Percentiles rank a stretch among this genome's conserved stretches.
phyloP scores from a whole-genome alignment of 1,140 invertebrate genomes.

The Brachionus sp. region DNA sequence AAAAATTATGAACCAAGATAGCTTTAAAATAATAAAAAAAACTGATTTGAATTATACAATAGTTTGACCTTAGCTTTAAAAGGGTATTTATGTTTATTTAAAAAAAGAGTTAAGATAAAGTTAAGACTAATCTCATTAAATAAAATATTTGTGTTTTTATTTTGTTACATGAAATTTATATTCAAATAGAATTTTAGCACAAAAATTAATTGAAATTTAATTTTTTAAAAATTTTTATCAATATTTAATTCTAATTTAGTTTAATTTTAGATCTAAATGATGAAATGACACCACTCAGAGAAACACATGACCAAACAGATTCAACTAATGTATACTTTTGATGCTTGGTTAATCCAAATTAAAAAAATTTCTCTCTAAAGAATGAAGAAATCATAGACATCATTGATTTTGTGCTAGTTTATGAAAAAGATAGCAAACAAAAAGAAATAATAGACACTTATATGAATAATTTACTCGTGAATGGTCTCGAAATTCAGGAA shows the following conservation, averaged over 20 bases:
- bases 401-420: conserved; percentile 37
- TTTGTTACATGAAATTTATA: too few species aligned
- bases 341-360: not conserved
- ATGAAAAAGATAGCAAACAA: conserved; percentile 17
- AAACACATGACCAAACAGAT: not conserved
- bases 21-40: not conserved
- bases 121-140: too few species aligned
- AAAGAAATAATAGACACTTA: not conserved
- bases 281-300: not conserved
- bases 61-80: too few species aligned
- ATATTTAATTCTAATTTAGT: not conserved
- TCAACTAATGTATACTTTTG: not conserved
- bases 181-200: too few species aligned
- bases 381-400: not conserved
- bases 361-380: not conserved
- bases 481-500: conserved; percentile 26
- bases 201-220: not conserved
- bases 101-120: too few species aligned
- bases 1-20: not conserved
- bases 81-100: too few species aligned
- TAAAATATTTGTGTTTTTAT: too few species aligned
- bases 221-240: not conserved
- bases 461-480: not conserved
- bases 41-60: too few species aligned
- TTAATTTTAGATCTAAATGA: not conserved